These are phyloP conservation scores for Podarcis cretensis DNA, from an alignment of 2,113 vertebrate species.

Conservation along the genomic window DNA sequence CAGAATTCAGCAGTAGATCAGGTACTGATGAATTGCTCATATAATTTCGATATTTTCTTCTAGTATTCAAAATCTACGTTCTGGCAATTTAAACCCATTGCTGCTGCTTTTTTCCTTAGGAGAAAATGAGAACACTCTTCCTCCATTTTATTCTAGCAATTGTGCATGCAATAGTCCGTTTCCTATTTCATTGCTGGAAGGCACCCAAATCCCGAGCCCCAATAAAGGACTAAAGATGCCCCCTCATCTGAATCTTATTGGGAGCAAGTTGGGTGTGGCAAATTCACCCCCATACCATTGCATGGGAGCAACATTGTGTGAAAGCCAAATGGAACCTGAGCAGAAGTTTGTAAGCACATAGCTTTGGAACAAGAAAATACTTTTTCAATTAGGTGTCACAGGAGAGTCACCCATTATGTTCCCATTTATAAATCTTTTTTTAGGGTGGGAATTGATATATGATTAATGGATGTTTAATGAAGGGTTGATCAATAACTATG, in stretches of 20 bases:
- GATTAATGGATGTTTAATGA: conserved; percentile 20
- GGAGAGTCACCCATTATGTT: not conserved
- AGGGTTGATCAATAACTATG: not conserved
- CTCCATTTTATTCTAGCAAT: not conserved
- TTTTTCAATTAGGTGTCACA: not conserved
- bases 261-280: no score
- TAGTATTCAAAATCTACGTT: not conserved
- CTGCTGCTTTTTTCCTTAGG: not conserved
- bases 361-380: not conserved
- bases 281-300: no score
- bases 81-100: not conserved
- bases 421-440: not conserved
- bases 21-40: not conserved
- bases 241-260: not conserved
- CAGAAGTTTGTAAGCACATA: not conserved
- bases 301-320: not conserved
- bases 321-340: not conserved
- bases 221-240: not conserved
- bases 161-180: not conserved
- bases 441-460: not conserved
- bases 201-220: not conserved
- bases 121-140: not conserved
- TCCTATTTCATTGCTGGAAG: not conserved
- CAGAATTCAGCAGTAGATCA: not conserved
- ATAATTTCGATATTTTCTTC: not conserved